These are phyloP conservation scores for Poeciliopsis turneri DNA, from an alignment of 2,797 vertebrate genomes.

Conservation along the genomic window DNA sequence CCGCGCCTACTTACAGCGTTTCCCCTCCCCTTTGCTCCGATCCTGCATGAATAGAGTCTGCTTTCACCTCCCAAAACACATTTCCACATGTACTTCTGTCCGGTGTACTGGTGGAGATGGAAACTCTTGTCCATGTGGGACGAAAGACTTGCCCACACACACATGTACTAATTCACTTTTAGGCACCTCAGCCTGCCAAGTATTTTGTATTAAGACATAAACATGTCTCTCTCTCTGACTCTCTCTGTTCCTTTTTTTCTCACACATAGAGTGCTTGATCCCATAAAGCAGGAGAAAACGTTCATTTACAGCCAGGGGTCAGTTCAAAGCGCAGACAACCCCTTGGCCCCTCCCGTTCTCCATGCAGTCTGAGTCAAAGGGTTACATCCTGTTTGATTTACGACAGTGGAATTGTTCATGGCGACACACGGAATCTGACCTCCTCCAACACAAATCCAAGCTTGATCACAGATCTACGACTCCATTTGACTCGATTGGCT, in stretches of 20 bases:
- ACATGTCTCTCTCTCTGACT: slow-evolving; percentile 45
- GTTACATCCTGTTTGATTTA: background rate
- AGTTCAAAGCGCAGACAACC: slow-evolving; percentile 65
- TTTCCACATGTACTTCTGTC: slow-evolving; percentile 60
- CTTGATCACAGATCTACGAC: slow-evolving; percentile 11
- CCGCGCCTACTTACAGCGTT: slow-evolving; percentile 42
- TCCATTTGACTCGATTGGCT: background rate
- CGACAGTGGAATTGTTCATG: background rate
- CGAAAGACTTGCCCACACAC: slow-evolving; percentile 61
- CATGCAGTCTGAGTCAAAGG: background rate
- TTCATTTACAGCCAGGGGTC: slow-evolving; percentile 71
- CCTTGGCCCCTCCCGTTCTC: slow-evolving; percentile 12
- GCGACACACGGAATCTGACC: slow-evolving; percentile 61
- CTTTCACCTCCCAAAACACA: slow-evolving; percentile 53
- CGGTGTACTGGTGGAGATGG: slow-evolving; percentile 42
- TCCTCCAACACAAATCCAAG: slow-evolving; percentile 24
- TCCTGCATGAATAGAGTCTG: slow-evolving; percentile 16
- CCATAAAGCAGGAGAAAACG: slow-evolving; percentile 50
- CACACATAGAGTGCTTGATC: slow-evolving; percentile 39
- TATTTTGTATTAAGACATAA: slow-evolving; percentile 66
- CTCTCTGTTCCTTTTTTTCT: slow-evolving; percentile 19
- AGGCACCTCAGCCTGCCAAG: slow-evolving; percentile 64
- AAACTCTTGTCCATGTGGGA: slow-evolving; percentile 52
- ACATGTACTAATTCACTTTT: slow-evolving; percentile 62
- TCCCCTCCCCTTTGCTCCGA: background rate